phyloP scores from a whole-genome alignment of 2,888 invertebrate species.

The Eupithecia insigniata region DNA sequence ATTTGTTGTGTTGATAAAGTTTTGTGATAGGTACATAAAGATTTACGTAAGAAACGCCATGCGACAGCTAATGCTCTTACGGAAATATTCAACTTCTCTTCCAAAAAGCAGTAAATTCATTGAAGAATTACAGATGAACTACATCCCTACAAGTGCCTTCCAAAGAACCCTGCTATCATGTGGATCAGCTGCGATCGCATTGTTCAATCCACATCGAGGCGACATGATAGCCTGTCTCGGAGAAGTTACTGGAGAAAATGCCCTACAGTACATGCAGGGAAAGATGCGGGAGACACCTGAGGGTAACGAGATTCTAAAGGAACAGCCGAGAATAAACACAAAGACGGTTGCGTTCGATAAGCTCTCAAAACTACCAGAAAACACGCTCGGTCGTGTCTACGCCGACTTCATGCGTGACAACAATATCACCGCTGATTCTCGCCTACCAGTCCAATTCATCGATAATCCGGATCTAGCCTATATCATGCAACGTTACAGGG shows the following conservation, averaged over 20 bases:
- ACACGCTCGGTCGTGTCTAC: constrained; percentile 94
- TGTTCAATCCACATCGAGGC: constrained; percentile 91
- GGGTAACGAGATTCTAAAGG: constrained; percentile 89
- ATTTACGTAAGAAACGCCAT: constrained; percentile 37
- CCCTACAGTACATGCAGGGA: constrained; percentile 88
- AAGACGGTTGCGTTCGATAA: constrained; percentile 89
- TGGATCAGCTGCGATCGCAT: constrained; percentile 94
- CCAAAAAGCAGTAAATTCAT: constrained; percentile 76
- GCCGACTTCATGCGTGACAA: constrained; percentile 92
- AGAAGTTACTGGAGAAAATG: constrained; percentile 92
- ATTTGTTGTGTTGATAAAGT: not conserved
- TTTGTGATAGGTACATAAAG: too few species aligned
- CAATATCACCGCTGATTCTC: constrained; percentile 96
- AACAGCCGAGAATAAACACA: constrained; percentile 94
- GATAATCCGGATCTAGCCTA: constrained; percentile 95
- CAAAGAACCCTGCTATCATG: constrained; percentile 91
- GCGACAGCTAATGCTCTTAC: constrained; percentile 46
- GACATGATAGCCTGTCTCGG: constrained; percentile 98
- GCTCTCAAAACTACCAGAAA: constrained; percentile 88
- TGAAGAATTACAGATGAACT: constrained; percentile 85
- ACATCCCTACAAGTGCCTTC: constrained; percentile 86
- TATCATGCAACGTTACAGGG: constrained; percentile 98
- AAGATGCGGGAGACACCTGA: constrained; percentile 91
- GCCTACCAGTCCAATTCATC: constrained; percentile 95
- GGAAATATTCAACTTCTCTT: constrained; percentile 50